Conservation (phyloP, 2,113 vertebrate genomes). For the Heteronetta atricapilla region DNA sequence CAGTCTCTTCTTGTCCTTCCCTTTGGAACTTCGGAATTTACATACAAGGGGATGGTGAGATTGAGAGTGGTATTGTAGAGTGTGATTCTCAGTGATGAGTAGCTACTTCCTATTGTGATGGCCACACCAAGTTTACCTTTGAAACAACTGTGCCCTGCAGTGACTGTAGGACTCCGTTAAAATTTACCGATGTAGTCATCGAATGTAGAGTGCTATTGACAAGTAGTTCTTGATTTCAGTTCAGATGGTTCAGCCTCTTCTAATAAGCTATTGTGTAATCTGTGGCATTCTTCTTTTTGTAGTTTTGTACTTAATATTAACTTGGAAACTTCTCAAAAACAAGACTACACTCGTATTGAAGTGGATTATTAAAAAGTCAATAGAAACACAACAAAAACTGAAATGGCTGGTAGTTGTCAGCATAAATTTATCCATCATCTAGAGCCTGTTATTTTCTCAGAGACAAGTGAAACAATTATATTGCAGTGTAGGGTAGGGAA, state of each 20-base stretch:
- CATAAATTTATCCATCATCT: not conserved
- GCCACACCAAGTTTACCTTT: not conserved
- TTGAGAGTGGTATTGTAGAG: rapidly evolving
- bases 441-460: not conserved
- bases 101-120: not conserved
- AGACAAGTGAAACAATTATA: not conserved
- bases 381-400: not conserved
- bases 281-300: not conserved
- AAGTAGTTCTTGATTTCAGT: not conserved
- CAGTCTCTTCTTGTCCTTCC: not conserved
- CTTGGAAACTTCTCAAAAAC: not conserved
- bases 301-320: not conserved
- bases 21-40: not conserved
- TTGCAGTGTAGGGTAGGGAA: not conserved
- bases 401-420: not conserved
- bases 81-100: not conserved
- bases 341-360: not conserved
- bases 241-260: not conserved
- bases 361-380: not conserved
- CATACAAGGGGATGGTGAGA: not conserved
- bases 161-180: not conserved
- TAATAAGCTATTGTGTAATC: not conserved
- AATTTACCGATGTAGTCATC: not conserved
- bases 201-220: not conserved
- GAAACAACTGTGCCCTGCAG: not conserved